Evolutionary conservation across 1,140 invertebrate genomes (phyloP), one percentile per base, ranked within the genome.

Genomic region (Lasioglossum albipes): DNA sequence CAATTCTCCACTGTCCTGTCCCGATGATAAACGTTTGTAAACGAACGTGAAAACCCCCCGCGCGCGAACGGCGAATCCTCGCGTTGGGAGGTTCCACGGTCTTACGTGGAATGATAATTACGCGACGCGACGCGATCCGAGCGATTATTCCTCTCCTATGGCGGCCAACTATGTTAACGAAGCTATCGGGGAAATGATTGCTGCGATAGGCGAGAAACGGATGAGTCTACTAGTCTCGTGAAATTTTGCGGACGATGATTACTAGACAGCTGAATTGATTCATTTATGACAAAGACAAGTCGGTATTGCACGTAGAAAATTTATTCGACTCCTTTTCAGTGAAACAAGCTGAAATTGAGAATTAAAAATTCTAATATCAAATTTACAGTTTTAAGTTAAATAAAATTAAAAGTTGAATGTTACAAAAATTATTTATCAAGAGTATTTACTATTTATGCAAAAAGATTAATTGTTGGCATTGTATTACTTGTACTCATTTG

Each of bases 1-100:
- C 82, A 77, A 83, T 88, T 88, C 85, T 77, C 86, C 74, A 83
- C 86, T 87, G 86, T 88, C 57, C 83, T 87, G 85, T 87, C 85
- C 52, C 74, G 84, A 87, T 87, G 85, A 87, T 87, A 87, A 87
- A 87, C 85, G 84, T 75, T 64, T 57, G 72, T 54, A 67, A 61
- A 80, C 61, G 45, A 3, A 49, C 36, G 59, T 36, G 59, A 41
- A 12, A 45, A 31, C 36, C 16, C 71, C 66, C 67, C n/a, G 27
- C 20, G 27, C 27, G 3, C 18, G 57, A 71, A 73, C 61, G 64
- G 49, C 27, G 62, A 69, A 27, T 45, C 49, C 7, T 31, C 67
- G 69, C 57, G 69, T 36, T 79, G 75, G 79, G 72, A 75, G 73
- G 79, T 75, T 80, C 66, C 64, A 2, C 54, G 49, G 4, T n/a